Base-by-base conservation (phyloP, 2,797 vertebrate genomes). In the Enteromius fasciolatus region DNA sequence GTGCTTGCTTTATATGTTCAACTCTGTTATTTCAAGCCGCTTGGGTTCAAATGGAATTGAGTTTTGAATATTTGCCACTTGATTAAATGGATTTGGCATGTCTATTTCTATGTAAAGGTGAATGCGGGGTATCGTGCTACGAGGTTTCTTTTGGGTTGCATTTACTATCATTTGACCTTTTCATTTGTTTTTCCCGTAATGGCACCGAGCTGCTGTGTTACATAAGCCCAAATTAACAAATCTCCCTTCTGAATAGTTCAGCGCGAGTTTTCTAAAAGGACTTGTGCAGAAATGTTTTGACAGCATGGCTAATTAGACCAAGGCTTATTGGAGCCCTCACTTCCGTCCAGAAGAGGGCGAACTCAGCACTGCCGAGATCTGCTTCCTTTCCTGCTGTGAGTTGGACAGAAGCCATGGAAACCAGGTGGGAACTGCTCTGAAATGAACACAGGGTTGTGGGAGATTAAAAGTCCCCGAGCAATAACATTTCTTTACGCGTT, bases 331-430 rank as follows among this genome's bases (percentile, higher is more conserved):
- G 89, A 93, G 90, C 89, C 92, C 88, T 90, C 90, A 92, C 92
- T 94, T 94, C 92, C 92, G 90, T 90, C 93, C 93, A 92, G 93
- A 90, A 93, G 94, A 93, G 92, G 94, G 93, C 93, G 92, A 93
- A 88, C 91, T 88, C 90, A 91, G 89, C 90, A 75, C 87, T 87
- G 90, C 90, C 31, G 86, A 91, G 90, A 92, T 87, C 89, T 89
- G 92, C 93, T 94, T 93, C 94, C 93, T 94, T 90, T 93, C 93
- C 92, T 80, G 90, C 93, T 93, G 94, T 83, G 92, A 91, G 88
- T 89, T 95, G 94, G 94, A 93, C 41, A 72, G 39, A 78, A 90
- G 92, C 92, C 94, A 93, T 33, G 84, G 83, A 81, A 67, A 88
- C 78, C 87, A 83, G 89, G 90, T 89, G 87, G 83, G 84, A 87